Evolutionary conservation across 2,888 invertebrate genomes (phyloP).

Genomic region (Macrophya annulata): DNA sequence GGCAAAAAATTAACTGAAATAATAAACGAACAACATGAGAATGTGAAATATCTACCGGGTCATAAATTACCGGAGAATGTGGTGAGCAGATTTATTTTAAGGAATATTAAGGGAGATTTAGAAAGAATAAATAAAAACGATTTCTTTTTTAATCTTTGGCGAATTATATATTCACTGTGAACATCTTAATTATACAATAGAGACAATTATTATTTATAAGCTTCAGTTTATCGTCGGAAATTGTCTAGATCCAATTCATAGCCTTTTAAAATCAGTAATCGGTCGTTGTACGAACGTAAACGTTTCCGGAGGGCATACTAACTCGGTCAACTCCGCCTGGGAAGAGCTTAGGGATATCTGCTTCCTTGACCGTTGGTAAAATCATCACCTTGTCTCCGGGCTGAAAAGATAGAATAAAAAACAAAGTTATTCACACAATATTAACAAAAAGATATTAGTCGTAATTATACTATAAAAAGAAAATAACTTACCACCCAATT

Average conservation of each 20-base stretch:
- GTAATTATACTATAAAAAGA: slow-evolving; percentile 22
- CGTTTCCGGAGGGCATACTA: slow-evolving; percentile 88
- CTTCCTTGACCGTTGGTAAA: slow-evolving; percentile 85
- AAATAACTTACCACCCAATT: slow-evolving; percentile 88
- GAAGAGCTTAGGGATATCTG: slow-evolving; percentile 85
- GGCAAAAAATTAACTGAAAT: slow-evolving; percentile 98
- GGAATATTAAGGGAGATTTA: not conserved
- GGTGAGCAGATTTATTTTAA: slow-evolving; percentile 85
- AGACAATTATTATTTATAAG: not conserved
- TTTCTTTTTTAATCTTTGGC: not conserved
- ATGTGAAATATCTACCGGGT: slow-evolving; percentile 98
- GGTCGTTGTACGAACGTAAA: slow-evolving; percentile 88
- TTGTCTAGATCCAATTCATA: not conserved
- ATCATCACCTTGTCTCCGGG: slow-evolving; percentile 91
- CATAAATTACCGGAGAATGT: slow-evolving; percentile 96
- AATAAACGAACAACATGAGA: slow-evolving; percentile 98
- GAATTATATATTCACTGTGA: not conserved
- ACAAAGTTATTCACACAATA: not conserved
- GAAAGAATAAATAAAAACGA: not conserved
- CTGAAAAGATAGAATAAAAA: slow-evolving; percentile 76
- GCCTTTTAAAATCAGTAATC: slow-evolving; percentile 81
- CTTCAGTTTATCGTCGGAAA: not conserved
- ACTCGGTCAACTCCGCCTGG: slow-evolving; percentile 86
- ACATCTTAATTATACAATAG: slow-evolving; percentile 1
- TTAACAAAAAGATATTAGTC: not conserved